Percentiles rank a stretch among this genome's conserved stretches.
Evolutionary conservation across 2,113 vertebrate genomes (phyloP).

Genomic region (Epinephelus moara): DNA sequence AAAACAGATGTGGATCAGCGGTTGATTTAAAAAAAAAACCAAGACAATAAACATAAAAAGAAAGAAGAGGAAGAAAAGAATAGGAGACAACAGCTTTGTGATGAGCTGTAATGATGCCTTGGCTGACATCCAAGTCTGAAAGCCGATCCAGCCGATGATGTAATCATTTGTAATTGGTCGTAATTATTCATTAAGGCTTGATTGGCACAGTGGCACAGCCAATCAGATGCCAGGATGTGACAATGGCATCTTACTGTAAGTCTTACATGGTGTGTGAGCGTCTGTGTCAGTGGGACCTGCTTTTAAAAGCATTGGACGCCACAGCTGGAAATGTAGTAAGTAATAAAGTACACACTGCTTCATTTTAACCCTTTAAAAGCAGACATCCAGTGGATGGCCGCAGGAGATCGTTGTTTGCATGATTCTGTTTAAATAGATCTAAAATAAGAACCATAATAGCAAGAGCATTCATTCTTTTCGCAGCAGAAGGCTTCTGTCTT

Average conservation of each 20-base stretch:
- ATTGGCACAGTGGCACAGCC: conserved; percentile 53
- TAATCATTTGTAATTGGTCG: conserved; percentile 72
- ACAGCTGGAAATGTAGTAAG: conserved; percentile 1
- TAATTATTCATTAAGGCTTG: conserved; percentile 50
- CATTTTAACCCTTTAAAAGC: too few species aligned
- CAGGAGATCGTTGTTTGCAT: too few species aligned
- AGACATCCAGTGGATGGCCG: too few species aligned
- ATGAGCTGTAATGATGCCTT: conserved; percentile 21
- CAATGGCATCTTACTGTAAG: not conserved
- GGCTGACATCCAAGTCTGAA: conserved; percentile 31
- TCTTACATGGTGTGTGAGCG: not conserved
- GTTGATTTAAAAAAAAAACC: not conserved
- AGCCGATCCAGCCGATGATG: conserved; percentile 65
- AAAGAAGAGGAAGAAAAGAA: not conserved
- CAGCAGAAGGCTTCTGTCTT: too few species aligned
- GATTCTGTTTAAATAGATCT: too few species aligned
- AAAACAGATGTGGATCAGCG: not conserved
- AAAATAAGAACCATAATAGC: too few species aligned
- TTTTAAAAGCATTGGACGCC: not conserved
- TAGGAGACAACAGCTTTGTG: conserved; percentile 5
- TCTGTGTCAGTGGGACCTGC: not conserved
- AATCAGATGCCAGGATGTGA: conserved; percentile 50
- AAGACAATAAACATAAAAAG: not conserved
- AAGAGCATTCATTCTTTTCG: too few species aligned
- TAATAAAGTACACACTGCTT: too few species aligned